Percentiles rank a stretch among this genome's conserved stretches.
Conservation (phyloP, 2,888 invertebrate genomes). For the Drosophila cognata region DNA sequence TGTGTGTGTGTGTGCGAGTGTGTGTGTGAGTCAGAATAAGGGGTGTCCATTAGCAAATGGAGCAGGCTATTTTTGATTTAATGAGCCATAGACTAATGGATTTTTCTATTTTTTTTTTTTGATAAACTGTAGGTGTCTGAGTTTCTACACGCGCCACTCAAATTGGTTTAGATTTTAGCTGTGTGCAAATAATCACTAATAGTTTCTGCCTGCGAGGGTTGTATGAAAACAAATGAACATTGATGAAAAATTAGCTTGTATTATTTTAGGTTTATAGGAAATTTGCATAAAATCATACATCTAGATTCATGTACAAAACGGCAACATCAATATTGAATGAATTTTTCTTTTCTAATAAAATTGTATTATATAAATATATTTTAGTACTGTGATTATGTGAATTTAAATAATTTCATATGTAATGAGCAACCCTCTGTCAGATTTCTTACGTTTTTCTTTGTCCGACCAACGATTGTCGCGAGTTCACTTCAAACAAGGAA, state of each 20-base stretch:
- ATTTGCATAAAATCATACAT: background rate
- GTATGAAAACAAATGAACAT: background rate
- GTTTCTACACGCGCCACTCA: slow-evolving; percentile 27
- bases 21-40: slow-evolving; percentile 3
- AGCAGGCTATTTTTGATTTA: slow-evolving; percentile 84
- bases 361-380: background rate
- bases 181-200: slow-evolving; percentile 41
- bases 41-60: slow-evolving; percentile 84
- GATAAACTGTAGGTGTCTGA: slow-evolving; percentile 25
- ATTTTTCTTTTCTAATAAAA: background rate
- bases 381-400: background rate
- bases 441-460: slow-evolving; percentile 16
- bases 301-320: background rate
- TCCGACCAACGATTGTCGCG: slow-evolving; percentile 33
- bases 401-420: background rate
- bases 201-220: slow-evolving; percentile 41
- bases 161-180: slow-evolving; percentile 55
- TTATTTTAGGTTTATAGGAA: background rate
- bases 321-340: background rate
- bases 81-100: slow-evolving; percentile 84
- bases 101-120: slow-evolving; percentile 47
- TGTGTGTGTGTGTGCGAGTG: slow-evolving; percentile 17
- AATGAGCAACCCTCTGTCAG: slow-evolving; percentile 12
- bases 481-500: slow-evolving; percentile 26
- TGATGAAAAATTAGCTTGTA: background rate